Conservation (phyloP, 2,113 vertebrate species). For the Poeciliopsis occidentalis region DNA sequence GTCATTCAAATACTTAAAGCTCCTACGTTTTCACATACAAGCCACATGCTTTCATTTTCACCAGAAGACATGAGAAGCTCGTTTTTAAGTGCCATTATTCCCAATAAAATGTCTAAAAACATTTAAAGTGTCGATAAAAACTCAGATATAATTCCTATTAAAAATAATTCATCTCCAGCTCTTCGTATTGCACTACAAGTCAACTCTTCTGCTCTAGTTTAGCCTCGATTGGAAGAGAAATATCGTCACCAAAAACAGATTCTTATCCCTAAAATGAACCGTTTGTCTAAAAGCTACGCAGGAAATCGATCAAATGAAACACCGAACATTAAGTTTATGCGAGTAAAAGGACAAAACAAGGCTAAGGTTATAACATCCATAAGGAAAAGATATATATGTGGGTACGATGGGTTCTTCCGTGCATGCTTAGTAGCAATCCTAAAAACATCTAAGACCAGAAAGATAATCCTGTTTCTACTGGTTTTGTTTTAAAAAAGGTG, state of each 20-base stretch:
- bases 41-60: conserved; percentile 64
- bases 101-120: conserved; percentile 39
- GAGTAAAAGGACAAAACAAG: conserved; percentile 53
- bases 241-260: conserved; percentile 36
- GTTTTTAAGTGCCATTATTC: conserved; percentile 36
- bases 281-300: conserved; percentile 40
- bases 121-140: conserved; percentile 51
- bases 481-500: conserved; percentile 52
- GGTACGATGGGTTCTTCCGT: conserved; percentile 48
- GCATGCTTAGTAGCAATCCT: conserved; percentile 65
- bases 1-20: conserved; percentile 55
- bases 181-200: conserved; percentile 56
- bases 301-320: conserved; percentile 35
- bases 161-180: conserved; percentile 53
- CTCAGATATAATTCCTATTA: conserved; percentile 39
- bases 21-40: conserved; percentile 41
- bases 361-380: conserved; percentile 51
- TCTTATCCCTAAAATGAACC: conserved; percentile 28
- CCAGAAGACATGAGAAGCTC: conserved; percentile 31
- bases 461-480: background rate
- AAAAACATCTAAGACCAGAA: conserved; percentile 52
- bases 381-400: conserved; percentile 58
- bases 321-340: conserved; percentile 58
- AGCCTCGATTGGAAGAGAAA: conserved; percentile 56
- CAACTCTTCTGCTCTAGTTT: conserved; percentile 22